Evolutionary conservation across 2,113 vertebrate genomes (phyloP).

Genomic region (Rousettus leschenaultii): DNA sequence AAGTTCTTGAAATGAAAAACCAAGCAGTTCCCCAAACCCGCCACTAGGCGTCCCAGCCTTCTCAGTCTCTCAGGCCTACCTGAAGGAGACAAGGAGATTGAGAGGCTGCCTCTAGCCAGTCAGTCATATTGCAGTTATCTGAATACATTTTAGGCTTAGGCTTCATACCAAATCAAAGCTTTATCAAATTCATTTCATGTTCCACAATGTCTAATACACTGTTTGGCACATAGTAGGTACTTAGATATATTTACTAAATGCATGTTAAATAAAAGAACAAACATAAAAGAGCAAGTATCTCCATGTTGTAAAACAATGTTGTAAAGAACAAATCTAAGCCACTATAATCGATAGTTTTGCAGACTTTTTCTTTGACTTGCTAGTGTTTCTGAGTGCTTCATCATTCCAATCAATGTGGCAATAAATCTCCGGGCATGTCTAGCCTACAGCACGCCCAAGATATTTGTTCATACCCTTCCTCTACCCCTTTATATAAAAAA

Average conservation of each 20-base stretch:
- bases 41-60: not conserved
- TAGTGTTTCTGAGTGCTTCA: not conserved
- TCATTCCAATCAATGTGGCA: not conserved
- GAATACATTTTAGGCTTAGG: not conserved
- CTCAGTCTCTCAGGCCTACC: not conserved
- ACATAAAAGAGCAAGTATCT: not conserved
- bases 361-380: not conserved
- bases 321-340: not conserved
- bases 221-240: not conserved
- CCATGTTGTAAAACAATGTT: not conserved
- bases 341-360: not conserved
- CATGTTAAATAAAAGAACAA: not conserved
- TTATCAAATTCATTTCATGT: not conserved
- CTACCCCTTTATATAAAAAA: not conserved
- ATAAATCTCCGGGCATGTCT: not conserved
- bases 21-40: not conserved
- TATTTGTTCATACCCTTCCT: not conserved
- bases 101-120: not conserved
- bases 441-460: not conserved
- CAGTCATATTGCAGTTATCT: not conserved
- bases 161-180: not conserved
- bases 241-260: not conserved
- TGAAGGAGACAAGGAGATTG: not conserved
- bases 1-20: not conserved
- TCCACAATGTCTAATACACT: not conserved